Base-by-base conservation (phyloP, 2,113 vertebrate genomes). In the Coptodon rendalli region DNA sequence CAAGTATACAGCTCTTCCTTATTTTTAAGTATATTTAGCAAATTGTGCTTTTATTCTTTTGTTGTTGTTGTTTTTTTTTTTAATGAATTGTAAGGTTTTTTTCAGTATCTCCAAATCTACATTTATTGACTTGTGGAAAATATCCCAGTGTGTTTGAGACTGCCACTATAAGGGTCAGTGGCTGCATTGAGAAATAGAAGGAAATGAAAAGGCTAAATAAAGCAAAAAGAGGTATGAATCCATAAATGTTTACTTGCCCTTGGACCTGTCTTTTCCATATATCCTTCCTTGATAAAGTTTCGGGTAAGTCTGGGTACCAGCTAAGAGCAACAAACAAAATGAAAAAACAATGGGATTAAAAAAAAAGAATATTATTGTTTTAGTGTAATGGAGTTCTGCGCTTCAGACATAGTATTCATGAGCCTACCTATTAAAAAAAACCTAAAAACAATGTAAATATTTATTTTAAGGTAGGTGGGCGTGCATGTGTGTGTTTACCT, bases 211-310 rank as follows among this genome's bases (percentile, higher is more conserved):
- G 24, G 45, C 14, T 76, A 48, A 48, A 76, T 50, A 19, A 50
- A 78, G 43, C 16, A 31, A 78, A 31, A 50, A 19, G 24, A 48
- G 16, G 27, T 0, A 34, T 31, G 19, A 10, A 27, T 11, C 45
- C 11, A 6, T 27, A n/a, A 43, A 56, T 22, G 10, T 86, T n/a
- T 63, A 88, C 95, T 95, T 92, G 97, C 98, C 97, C 95, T 97
- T 40, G 98, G 98, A 11, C 98, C 98, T 1, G 98, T 98, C 94
- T 98, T 98, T 92, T 98, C 98, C 98, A 98, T 98, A 94, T 97
- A 98, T 17, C 98, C 98, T 88, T 98, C 98, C 90, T 97, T 98
- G 85, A 97, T 93, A 91, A 98, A 98, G 92, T 97, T 98, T 27
- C 97, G 95, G 0, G 97, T 98, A 68, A 98, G 94, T 68, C 97